phyloP scores from a whole-genome alignment of 2,888 invertebrate species.

The Torymus texanus region DNA sequence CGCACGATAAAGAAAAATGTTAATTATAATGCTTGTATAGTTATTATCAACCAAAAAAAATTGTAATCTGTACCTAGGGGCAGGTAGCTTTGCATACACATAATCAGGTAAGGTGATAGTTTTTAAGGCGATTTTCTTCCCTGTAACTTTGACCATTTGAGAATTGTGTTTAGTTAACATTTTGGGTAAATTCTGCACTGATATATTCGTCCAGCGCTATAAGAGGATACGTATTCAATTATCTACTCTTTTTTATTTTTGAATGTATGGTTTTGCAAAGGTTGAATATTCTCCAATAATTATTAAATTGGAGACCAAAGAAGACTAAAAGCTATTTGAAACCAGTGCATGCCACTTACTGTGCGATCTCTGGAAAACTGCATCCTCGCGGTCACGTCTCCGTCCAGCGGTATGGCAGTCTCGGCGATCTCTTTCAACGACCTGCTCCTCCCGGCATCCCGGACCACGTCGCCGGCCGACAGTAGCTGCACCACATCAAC shows the following conservation, averaged over 20 bases:
- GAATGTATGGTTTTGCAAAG: no score
- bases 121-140: slow-evolving; percentile 75
- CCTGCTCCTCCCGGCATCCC: slow-evolving; percentile 59
- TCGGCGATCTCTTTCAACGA: slow-evolving; percentile 69
- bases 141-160: slow-evolving; percentile 75
- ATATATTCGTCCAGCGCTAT: slow-evolving; percentile 75
- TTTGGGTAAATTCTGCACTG: slow-evolving; percentile 73
- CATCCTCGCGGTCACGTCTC: slow-evolving; percentile 71
- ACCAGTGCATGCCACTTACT: slow-evolving; percentile 62
- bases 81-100: slow-evolving; percentile 58
- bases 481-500: slow-evolving; percentile 75
- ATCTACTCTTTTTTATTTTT: no score
- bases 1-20: slow-evolving; percentile 42
- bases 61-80: slow-evolving; percentile 58
- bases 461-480: slow-evolving; percentile 68
- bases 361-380: slow-evolving; percentile 70
- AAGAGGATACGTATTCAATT: slow-evolving; percentile 50
- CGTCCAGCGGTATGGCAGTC: slow-evolving; percentile 69
- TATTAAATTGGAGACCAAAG: no score
- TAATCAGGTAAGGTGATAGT: slow-evolving; percentile 68
- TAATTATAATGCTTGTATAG: slow-evolving; percentile 6
- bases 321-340: no score
- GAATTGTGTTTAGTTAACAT: slow-evolving; percentile 70
- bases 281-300: no score
- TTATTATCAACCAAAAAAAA: slow-evolving; percentile 1